Percentiles rank a stretch among this genome's conserved stretches.
Conservation (phyloP, 2,888 invertebrate species). For the Drosophila mercatorum region DNA sequence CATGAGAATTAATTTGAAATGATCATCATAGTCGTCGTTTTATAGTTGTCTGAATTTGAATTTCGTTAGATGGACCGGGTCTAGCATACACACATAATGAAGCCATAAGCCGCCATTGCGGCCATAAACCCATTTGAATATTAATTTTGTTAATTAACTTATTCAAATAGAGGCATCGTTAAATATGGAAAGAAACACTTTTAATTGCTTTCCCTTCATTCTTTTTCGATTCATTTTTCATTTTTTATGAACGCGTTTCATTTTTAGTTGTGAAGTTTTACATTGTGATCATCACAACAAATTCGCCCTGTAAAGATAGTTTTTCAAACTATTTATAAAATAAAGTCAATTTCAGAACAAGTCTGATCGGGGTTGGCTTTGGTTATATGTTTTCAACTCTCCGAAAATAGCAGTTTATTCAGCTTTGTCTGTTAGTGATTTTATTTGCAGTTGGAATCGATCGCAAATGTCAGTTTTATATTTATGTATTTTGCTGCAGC, state of each 20-base stretch:
- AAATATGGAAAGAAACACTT: conserved; percentile 64
- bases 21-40: conserved; percentile 60
- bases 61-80: conserved; percentile 32
- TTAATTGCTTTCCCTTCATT: conserved; percentile 48
- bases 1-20: conserved; percentile 66
- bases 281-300: not conserved
- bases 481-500: not conserved
- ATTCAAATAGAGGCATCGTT: conserved; percentile 72
- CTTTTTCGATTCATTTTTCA: conserved; percentile 5
- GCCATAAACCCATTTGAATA: conserved; percentile 75
- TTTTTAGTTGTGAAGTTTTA: not conserved
- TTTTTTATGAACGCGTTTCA: not conserved
- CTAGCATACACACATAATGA: conserved; percentile 58
- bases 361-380: too few relatives aligned
- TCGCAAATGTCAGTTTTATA: not conserved
- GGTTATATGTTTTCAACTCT: too few relatives aligned
- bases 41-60: conserved; percentile 56
- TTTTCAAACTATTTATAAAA: too few relatives aligned
- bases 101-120: conserved; percentile 74
- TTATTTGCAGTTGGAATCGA: not conserved
- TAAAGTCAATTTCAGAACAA: not conserved
- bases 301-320: too few relatives aligned
- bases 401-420: not conserved
- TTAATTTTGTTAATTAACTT: conserved; percentile 78
- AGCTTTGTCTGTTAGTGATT: not conserved